Conservation (phyloP, 1,140 invertebrate species). For the Luehdorfia chinensis region DNA sequence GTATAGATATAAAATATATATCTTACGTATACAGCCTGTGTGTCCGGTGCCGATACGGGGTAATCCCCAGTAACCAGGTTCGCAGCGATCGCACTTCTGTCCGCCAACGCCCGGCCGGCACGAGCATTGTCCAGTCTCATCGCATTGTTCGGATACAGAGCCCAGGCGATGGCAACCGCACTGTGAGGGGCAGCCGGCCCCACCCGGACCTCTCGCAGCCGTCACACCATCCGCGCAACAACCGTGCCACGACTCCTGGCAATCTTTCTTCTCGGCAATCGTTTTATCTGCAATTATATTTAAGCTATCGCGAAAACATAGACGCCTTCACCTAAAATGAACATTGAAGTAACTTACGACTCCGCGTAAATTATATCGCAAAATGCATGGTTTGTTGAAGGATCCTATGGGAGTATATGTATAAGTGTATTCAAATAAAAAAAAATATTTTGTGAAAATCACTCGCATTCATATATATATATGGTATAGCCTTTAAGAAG, state of each 20-base stretch:
- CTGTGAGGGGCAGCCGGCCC: constrained; percentile 83
- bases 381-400: too few species aligned
- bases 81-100: constrained; percentile 87
- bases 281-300: constrained; percentile 53
- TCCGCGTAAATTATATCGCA: too few species aligned
- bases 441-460: too few species aligned
- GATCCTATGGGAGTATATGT: too few species aligned
- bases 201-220: constrained; percentile 86
- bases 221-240: constrained; percentile 94
- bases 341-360: too few species aligned
- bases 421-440: too few species aligned
- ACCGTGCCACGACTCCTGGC: constrained; percentile 86
- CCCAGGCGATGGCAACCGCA: constrained; percentile 90
- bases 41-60: constrained; percentile 83
- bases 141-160: constrained; percentile 82
- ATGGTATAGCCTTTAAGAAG: too few species aligned
- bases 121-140: constrained; percentile 87
- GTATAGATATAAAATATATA: constrained; percentile 14
- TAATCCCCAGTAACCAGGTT: constrained; percentile 90
- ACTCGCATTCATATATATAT: too few species aligned
- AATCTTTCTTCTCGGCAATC: constrained; percentile 77
- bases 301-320: too few species aligned
- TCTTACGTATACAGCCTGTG: constrained; percentile 89
- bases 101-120: constrained; percentile 93
- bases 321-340: too few species aligned